Conservation (phyloP, 1,140 invertebrate species). For the Trachymyrmex septentrionalis region DNA sequence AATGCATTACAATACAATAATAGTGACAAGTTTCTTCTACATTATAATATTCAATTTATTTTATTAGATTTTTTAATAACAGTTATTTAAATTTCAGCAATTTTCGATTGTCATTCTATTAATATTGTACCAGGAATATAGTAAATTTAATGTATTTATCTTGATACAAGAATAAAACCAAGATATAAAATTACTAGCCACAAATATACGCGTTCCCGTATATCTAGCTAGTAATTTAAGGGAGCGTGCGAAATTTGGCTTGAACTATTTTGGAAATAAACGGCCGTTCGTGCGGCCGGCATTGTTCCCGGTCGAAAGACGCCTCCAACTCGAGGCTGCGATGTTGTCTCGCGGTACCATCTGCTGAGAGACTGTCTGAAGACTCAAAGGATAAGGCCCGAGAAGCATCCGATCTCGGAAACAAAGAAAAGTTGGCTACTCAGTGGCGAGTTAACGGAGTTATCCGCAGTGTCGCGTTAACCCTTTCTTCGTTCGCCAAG, state of each 20-base stretch:
- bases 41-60: background rate
- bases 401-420: slow-evolving; percentile 61
- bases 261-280: slow-evolving; percentile 10
- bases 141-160: background rate
- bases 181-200: background rate
- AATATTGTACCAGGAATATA: background rate
- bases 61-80: background rate
- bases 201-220: background rate
- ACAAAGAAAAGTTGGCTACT: slow-evolving; percentile 75
- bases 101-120: background rate
- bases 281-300: slow-evolving; percentile 33
- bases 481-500: slow-evolving; percentile 66
- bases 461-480: slow-evolving; percentile 73
- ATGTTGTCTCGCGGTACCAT: slow-evolving; percentile 70
- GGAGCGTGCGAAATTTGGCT: slow-evolving; percentile 26
- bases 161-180: background rate
- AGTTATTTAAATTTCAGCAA: background rate
- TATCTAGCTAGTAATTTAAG: background rate
- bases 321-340: slow-evolving; percentile 29
- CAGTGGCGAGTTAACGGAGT: slow-evolving; percentile 67
- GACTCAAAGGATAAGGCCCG: slow-evolving; percentile 23
- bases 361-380: slow-evolving; percentile 44
- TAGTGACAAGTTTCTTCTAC: background rate
- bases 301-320: slow-evolving; percentile 68
- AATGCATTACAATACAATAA: background rate